Evolutionary conservation across 92 coral and sea anemone species (phyloP).

Genomic region (Isaurus tuberculatus): DNA sequence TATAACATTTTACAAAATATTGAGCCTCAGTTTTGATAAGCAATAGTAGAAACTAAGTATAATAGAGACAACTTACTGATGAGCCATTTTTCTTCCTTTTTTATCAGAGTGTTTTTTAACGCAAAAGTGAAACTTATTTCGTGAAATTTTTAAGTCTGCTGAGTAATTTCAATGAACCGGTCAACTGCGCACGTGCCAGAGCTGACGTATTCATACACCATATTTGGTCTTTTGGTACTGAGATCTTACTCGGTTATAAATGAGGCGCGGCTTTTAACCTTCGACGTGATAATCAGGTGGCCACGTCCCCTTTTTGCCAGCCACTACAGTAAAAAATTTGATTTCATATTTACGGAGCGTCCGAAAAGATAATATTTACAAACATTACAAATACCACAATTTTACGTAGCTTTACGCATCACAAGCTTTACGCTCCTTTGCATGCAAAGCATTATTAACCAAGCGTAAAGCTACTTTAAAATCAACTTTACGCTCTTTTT

Average conservation of each 20-base stretch:
- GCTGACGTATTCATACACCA: constrained; percentile 82
- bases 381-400: no score
- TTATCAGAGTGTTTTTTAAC: background rate
- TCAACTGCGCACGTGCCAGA: constrained; percentile 98
- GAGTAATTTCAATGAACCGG: constrained; percentile 85
- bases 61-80: constrained; percentile 54
- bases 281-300: no score
- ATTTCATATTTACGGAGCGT: no score
- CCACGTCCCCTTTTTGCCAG: no score
- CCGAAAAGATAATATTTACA: no score
- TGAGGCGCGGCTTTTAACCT: constrained; percentile 8
- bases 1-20: background rate
- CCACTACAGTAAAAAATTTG: no score
- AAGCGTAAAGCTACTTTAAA: no score
- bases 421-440: no score
- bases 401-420: no score
- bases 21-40: background rate
- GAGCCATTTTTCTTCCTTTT: constrained; percentile 43
- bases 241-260: background rate
- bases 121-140: constrained; percentile 37
- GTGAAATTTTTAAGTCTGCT: constrained; percentile 68
- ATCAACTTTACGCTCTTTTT: no score
- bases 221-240: constrained; percentile 54
- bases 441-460: no score
- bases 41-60: background rate